Evolutionary conservation across 1,140 invertebrate species (phyloP).

Genomic region (Penaeus chinensis): DNA sequence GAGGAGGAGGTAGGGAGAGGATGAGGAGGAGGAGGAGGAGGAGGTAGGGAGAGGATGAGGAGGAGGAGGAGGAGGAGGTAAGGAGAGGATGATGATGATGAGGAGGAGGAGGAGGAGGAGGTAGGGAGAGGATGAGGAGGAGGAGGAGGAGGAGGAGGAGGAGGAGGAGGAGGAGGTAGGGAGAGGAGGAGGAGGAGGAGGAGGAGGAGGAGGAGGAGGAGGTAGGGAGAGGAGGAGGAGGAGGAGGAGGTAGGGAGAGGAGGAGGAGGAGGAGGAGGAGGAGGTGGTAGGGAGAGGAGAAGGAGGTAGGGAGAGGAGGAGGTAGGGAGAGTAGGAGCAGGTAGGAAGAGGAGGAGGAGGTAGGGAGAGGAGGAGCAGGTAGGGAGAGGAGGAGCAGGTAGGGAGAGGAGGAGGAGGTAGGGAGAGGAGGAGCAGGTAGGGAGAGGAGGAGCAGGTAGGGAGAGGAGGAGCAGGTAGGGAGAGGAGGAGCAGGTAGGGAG

Average conservation of each 20-base stretch:
- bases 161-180: not conserved
- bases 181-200: not conserved
- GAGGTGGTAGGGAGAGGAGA: not conserved
- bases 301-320: not conserved
- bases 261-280: not conserved
- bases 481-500: not conserved
- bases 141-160: not conserved
- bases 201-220: not conserved
- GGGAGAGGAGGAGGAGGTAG: not conserved
- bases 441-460: not conserved
- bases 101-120: no score
- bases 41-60: not conserved
- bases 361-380: not conserved
- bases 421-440: not conserved
- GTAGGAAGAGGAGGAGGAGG: not conserved
- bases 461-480: not conserved
- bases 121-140: not conserved
- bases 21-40: no score
- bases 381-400: not conserved
- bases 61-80: not conserved
- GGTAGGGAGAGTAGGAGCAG: not conserved
- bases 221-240: not conserved
- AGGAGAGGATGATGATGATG: no score
- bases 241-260: not conserved
- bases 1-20: not conserved